Evolutionary conservation across 2,113 vertebrate genomes (phyloP).

Genomic region (Cheilinus undulatus): DNA sequence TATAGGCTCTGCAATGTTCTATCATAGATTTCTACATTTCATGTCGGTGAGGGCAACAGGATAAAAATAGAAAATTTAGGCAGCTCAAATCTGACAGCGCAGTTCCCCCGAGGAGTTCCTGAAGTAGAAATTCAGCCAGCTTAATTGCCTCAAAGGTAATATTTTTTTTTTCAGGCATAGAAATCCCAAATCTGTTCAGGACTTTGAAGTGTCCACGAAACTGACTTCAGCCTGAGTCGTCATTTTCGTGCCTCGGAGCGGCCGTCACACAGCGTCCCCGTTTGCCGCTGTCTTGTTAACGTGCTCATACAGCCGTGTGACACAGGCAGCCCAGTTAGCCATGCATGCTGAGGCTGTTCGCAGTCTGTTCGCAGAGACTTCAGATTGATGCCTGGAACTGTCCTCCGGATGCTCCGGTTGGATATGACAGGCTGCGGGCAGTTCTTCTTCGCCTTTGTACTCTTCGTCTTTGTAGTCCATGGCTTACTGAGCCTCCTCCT

Average conservation of each 20-base stretch:
- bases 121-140: constrained; percentile 30
- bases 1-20: constrained; percentile 9
- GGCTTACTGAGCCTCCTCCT: constrained; percentile 19
- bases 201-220: constrained; percentile 47
- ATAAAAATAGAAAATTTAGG: constrained; percentile 46
- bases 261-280: constrained; percentile 28
- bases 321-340: constrained; percentile 63
- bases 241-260: constrained; percentile 26
- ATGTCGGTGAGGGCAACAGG: constrained; percentile 12
- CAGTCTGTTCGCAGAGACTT: constrained; percentile 42
- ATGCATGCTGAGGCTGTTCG: constrained; percentile 56
- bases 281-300: constrained; percentile 56
- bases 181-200: constrained; percentile 43
- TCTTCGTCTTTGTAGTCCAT: constrained; percentile 47
- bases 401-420: constrained; percentile 37
- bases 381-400: constrained; percentile 46
- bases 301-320: constrained; percentile 56
- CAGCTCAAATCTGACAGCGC: constrained; percentile 31
- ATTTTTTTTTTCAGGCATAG: constrained; percentile 18
- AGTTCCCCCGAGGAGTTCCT: constrained; percentile 49
- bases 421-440: constrained; percentile 60
- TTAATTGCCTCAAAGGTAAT: constrained; percentile 54
- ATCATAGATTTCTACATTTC: constrained; percentile 32
- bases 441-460: constrained; percentile 50
- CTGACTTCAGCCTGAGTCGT: constrained; percentile 41